phyloP scores from a whole-genome alignment of 2,113 vertebrate genomes.

The Platycercus adscitus region DNA sequence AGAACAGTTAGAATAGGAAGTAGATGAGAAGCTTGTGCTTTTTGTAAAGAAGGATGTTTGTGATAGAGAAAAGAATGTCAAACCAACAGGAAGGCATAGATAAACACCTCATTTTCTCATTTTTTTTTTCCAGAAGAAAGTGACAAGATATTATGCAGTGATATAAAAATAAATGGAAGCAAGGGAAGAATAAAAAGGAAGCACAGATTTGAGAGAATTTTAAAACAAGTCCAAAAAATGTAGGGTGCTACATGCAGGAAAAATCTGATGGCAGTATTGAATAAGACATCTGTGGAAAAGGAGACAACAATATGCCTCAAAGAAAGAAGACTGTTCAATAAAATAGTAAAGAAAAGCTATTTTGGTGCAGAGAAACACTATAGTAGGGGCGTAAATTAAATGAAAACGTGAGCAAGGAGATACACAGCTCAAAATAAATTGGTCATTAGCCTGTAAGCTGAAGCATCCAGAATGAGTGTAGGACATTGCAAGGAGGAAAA shows the following conservation, averaged over 20 bases:
- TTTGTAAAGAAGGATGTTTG: background rate
- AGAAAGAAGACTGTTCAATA: background rate
- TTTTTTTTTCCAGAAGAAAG: background rate
- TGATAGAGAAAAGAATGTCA: constrained; percentile 27
- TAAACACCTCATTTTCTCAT: constrained; percentile 39
- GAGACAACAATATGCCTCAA: background rate
- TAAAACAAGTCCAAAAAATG: constrained; percentile 23
- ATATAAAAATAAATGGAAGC: constrained; percentile 31
- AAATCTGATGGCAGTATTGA: constrained; percentile 1
- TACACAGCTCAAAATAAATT: background rate
- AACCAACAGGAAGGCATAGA: background rate
- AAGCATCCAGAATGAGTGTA: background rate
- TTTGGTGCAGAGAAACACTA: background rate
- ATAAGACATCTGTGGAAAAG: background rate
- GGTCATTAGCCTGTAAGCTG: background rate
- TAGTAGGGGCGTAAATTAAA: background rate
- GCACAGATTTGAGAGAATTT: constrained; percentile 46
- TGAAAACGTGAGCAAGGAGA: background rate
- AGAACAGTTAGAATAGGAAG: background rate
- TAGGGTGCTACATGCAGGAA: background rate
- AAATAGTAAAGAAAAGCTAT: constrained; percentile 13
- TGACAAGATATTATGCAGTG: background rate
- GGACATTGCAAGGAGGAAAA: background rate
- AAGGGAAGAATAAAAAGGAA: background rate
- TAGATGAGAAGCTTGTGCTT: background rate